Evolutionary conservation across 1,140 invertebrate genomes (phyloP).

Genomic region (Drosophila erecta): DNA sequence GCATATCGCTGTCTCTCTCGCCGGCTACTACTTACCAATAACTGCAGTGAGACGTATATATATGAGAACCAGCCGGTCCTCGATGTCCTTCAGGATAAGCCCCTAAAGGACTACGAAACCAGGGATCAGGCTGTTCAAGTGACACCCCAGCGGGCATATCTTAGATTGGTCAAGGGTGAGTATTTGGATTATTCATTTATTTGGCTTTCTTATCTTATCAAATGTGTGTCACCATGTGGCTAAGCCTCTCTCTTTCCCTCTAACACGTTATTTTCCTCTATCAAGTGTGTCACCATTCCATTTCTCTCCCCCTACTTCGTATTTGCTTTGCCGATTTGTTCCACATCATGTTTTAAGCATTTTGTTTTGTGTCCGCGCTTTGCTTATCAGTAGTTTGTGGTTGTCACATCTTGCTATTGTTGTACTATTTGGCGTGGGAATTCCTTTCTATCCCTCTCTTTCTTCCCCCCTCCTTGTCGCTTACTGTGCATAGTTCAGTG

Average conservation of each 20-base stretch:
- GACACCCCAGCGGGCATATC: constrained; percentile 86
- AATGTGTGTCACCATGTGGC: constrained; percentile 26
- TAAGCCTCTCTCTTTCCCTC: neutral
- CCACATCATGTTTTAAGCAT: constrained; percentile 63
- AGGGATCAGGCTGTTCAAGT: constrained; percentile 86
- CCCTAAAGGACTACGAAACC: constrained; percentile 83
- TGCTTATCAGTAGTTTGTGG: constrained; percentile 46
- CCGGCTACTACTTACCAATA: constrained; percentile 45
- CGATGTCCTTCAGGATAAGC: constrained; percentile 59
- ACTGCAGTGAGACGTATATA: constrained; percentile 56
- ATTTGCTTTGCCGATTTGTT: constrained; percentile 70
- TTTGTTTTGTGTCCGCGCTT: constrained; percentile 32
- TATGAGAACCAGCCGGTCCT: constrained; percentile 75
- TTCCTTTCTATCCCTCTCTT: neutral
- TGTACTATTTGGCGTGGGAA: constrained; percentile 45
- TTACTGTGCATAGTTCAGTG: constrained; percentile 23
- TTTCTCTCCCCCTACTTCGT: constrained; percentile 19
- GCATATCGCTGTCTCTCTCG: constrained; percentile 69
- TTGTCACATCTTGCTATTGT: constrained; percentile 46
- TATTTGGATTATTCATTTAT: neutral
- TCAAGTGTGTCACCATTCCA: constrained; percentile 29
- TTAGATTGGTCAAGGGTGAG: constrained; percentile 85
- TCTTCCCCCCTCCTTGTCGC: neutral
- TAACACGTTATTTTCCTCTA: neutral
- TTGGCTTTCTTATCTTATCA: constrained; percentile 35